Conservation (phyloP, 2,888 invertebrate species). For the Acleris cristana region DNA sequence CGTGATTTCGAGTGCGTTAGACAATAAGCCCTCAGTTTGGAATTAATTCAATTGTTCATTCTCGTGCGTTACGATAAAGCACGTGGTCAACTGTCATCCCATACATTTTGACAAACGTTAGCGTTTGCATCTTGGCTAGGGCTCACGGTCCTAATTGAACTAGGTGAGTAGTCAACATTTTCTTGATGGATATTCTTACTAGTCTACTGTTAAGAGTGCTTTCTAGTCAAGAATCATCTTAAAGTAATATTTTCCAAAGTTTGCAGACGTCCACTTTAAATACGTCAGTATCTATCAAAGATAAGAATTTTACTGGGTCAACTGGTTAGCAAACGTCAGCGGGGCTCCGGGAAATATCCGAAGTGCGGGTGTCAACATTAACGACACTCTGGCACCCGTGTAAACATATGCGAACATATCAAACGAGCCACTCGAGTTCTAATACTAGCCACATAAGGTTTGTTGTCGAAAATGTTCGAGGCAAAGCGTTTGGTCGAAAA, state of each 20-base stretch:
- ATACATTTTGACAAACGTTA: no score
- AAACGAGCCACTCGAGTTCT: constrained; percentile 17
- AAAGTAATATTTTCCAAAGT: neutral
- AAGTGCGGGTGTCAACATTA: constrained; percentile 53
- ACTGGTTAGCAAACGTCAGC: constrained; percentile 50
- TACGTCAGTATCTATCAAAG: neutral
- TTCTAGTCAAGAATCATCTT: no score
- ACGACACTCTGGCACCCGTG: constrained; percentile 44
- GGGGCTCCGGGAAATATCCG: constrained; percentile 48
- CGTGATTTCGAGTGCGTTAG: no score
- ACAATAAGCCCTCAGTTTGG: no score
- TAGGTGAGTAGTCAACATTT: no score
- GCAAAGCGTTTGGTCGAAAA: constrained; percentile 31
- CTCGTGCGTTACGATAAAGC: no score
- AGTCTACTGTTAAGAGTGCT: no score
- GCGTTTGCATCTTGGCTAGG: no score
- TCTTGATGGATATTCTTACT: no score
- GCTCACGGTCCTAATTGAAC: no score
- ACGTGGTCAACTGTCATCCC: no score
- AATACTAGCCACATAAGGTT: constrained; percentile 30
- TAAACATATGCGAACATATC: constrained; percentile 40
- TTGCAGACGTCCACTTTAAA: neutral
- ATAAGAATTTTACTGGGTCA: constrained; percentile 19
- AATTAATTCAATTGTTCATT: no score
- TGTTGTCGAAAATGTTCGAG: constrained; percentile 26